phyloP scores from a whole-genome alignment of 2,113 vertebrate species.

The Dasyornis broadbenti region DNA sequence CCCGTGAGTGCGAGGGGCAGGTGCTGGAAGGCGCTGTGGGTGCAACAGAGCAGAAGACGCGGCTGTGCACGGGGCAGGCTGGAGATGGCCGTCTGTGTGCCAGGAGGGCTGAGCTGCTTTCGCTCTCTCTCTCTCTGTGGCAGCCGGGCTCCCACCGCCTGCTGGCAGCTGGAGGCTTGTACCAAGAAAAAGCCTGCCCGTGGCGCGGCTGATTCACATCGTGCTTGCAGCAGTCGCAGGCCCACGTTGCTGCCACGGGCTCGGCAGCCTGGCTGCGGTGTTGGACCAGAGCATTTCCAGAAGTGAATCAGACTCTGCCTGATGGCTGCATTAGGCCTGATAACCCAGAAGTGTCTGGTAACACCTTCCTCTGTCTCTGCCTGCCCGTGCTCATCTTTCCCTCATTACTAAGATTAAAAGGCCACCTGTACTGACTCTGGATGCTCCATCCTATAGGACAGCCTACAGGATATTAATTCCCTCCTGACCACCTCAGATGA shows the following conservation, averaged over 20 bases:
- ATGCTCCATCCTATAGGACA: background rate
- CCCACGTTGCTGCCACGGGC: background rate
- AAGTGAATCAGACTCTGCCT: background rate
- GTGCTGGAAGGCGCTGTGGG: background rate
- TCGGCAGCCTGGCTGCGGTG: background rate
- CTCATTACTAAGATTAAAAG: background rate
- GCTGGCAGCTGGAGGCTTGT: background rate
- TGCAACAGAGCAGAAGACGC: background rate
- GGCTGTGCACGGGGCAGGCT: background rate
- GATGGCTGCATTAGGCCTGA: accelerated
- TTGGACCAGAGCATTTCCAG: background rate
- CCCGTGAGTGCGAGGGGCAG: accelerated
- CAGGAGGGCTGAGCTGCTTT: background rate
- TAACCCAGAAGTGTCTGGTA: background rate
- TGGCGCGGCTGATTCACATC: background rate
- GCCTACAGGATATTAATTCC: background rate
- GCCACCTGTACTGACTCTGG: too few relatives aligned
- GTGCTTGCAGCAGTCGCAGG: background rate
- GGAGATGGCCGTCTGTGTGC: background rate
- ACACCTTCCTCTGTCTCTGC: background rate
- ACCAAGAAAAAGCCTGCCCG: background rate
- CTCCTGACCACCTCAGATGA: background rate
- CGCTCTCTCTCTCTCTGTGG: background rate
- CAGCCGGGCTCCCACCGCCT: background rate
- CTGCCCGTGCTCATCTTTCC: background rate